Base-by-base conservation (phyloP, 2,888 invertebrate species). In the Melipona beecheii region DNA sequence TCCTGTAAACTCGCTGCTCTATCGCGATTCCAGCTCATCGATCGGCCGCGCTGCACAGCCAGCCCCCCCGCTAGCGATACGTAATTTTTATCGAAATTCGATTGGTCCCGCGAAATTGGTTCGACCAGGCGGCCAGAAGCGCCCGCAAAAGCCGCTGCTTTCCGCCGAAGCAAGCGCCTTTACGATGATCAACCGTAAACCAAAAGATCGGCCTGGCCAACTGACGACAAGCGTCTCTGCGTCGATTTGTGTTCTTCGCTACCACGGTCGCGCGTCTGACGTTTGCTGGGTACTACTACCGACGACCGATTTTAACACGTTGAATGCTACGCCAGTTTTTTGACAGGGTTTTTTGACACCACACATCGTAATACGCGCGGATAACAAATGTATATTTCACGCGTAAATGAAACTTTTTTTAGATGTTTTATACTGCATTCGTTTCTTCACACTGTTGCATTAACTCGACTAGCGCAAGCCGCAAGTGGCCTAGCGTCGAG, bases 71-170 rank as follows among this genome's bases (percentile, higher is more conserved):
- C 79, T 65, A 78, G 27, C 80, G 78, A 66, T 58, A 71, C 62
- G 66, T 71, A 78, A 78, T 71, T 78, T 78, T 71, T 81, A 81
- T 81, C 71, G 71, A 81, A 79, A 73, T 62, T 73, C 81, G 66
- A 79, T 81, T 71, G 65, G 58, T 19, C 4, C 54, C 21, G 9
- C 31, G 62, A 5, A 13, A 1, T 19, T 17, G 64, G 43, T 13
- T 31, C 49, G 62, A 13, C 64, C 54, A 54, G 19, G 56, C n/a
- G 65, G 66, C 58, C 64, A 60, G 27, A 54, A 62, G 49, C 31
- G 36, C 54, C 68, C 21, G 36, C 66, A 56, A 78, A 81, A 81
- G 81, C 68, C 36, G 21, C n/a, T 6, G 60, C 21, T 56, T 54
- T 4, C 49, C 60, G 52, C 31, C 17, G n/a, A 27, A 27, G 27